Conservation (phyloP, 2,797 vertebrate genomes). For the Streptopelia turtur region DNA sequence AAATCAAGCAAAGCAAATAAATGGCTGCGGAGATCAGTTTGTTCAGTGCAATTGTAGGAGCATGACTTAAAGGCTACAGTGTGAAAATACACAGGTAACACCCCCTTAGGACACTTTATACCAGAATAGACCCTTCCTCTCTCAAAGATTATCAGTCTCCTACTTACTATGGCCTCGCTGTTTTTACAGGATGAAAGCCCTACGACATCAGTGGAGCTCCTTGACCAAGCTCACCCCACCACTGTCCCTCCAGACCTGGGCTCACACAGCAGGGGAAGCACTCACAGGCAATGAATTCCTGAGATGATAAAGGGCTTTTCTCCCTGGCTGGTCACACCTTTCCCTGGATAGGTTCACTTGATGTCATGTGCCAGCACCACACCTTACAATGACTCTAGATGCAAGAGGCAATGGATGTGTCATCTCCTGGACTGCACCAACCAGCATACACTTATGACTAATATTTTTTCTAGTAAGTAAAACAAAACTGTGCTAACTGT, state of each 20-base stretch:
- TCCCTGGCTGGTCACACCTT: background rate
- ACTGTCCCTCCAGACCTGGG: background rate
- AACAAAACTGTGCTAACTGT: background rate
- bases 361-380: fast-evolving
- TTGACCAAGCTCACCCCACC: fast-evolving
- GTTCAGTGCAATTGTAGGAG: background rate
- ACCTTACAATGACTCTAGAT: background rate
- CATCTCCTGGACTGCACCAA: background rate
- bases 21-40: background rate
- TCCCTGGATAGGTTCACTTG: background rate
- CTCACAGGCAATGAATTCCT: background rate
- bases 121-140: background rate
- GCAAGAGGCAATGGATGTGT: background rate
- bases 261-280: background rate
- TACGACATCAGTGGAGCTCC: background rate
- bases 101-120: background rate
- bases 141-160: background rate
- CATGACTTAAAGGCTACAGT: background rate
- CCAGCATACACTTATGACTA: fast-evolving
- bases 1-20: background rate
- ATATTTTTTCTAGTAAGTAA: background rate
- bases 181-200: background rate
- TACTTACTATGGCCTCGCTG: fast-evolving
- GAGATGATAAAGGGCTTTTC: background rate
- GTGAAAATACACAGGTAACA: background rate